Evolutionary conservation across 1,140 invertebrate genomes (phyloP).

Genomic region (Pseudoatta argentina): DNA sequence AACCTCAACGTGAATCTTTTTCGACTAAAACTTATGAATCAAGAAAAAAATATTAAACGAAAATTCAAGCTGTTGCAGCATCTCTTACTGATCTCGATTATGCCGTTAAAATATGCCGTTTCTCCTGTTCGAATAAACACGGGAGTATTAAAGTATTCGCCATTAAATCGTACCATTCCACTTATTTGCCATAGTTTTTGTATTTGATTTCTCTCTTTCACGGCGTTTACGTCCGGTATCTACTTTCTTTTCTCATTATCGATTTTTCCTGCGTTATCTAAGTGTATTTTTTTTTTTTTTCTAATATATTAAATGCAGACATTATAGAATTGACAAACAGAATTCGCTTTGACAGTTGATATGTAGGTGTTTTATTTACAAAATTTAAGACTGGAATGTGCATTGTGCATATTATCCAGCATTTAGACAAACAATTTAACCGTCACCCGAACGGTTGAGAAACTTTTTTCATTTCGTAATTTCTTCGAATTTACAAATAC

Average conservation of each 20-base stretch:
- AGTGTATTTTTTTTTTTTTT: neutral
- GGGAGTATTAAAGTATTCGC: neutral
- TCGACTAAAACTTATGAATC: neutral
- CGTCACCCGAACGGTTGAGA: neutral
- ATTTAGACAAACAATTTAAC: neutral
- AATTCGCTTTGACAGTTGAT: neutral
- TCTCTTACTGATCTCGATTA: neutral
- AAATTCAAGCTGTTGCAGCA: neutral
- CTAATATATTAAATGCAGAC: neutral
- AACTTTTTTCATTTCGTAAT: neutral
- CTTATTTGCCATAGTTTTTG: slow-evolving; percentile 24
- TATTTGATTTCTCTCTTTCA: slow-evolving; percentile 34
- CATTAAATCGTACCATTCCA: slow-evolving; percentile 17
- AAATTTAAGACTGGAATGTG: neutral
- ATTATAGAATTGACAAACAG: neutral
- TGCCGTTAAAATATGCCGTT: neutral
- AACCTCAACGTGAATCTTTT: neutral
- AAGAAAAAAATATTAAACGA: neutral
- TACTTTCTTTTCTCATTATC: neutral
- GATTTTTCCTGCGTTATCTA: neutral
- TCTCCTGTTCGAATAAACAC: neutral
- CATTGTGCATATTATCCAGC: neutral
- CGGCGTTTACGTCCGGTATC: neutral
- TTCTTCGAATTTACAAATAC: neutral
- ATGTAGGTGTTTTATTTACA: neutral